Evolutionary conservation across 2,797 vertebrate genomes (phyloP), one percentile per base, ranked within the genome.

Genomic region (Neosilurus mollespiculum): DNA sequence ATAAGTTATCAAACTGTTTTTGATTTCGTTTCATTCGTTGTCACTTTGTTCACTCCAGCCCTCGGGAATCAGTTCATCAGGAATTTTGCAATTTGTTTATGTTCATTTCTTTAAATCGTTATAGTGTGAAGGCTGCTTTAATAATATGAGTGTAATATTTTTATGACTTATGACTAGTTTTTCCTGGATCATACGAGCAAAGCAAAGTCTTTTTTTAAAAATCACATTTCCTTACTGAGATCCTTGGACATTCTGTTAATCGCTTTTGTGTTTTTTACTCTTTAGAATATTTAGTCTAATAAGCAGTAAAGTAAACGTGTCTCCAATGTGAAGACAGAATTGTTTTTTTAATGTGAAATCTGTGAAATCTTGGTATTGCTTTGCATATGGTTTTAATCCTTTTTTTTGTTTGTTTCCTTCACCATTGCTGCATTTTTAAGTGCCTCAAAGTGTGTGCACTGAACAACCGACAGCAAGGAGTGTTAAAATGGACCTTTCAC

Each of bases 391-490:
- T 72, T 59, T 72, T 72, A 22, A 64, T 34, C 9, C 2, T 7
- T 22, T 15, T 6, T 65, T 53, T 10, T 3, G 2, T 22, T 15
- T 9, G 37, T 66, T 34, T 82, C 49, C n/a, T 16, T 78, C 43
- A 30, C 5, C n/a, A 12, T 85, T 9, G 5, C 10, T 72, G 51
- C 49, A 24, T 62, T 73, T 20, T 73, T 53, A 77, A 76, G 79
- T 76, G 83, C 79, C 62, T 81, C 30, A 22, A 18, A 72, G 54
- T 4, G 16, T 75, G 53, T 75, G 24, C 30, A 26, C 20, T 1
- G 24, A 56, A 56, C 24, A 77, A 4, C 20, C 6, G 14, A 26
- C 14, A 53, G 16, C 3, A 9, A 54, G 51, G 8, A 73, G 53
- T 1, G 1, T 72, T 69, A 22, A 53, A 51, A 24, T 30, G 15